Conservation (phyloP, 2,113 vertebrate genomes). For the Todiramphus chloris region DNA sequence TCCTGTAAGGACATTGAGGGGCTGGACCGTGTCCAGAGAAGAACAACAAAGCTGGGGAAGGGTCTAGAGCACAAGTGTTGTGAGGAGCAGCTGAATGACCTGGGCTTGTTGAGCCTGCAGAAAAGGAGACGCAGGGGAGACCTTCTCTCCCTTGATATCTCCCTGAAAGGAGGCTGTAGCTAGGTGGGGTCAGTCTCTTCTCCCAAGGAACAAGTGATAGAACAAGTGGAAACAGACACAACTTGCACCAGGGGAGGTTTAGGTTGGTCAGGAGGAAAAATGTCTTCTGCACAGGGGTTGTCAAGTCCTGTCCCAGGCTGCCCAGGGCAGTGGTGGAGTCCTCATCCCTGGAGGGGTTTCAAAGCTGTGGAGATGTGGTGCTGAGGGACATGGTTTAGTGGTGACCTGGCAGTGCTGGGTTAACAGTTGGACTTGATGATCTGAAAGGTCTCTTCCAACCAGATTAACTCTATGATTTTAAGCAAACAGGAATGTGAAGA, state of each 20-base stretch:
- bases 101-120: too few species aligned
- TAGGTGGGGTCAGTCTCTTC: too few species aligned
- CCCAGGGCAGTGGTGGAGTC: background rate
- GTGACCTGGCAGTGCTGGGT: background rate
- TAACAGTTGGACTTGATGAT: background rate
- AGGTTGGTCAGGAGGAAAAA: background rate
- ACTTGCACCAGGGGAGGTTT: background rate
- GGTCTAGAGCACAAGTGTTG: background rate
- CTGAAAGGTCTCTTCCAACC: background rate
- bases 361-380: background rate
- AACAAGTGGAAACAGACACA: too few species aligned
- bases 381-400: background rate
- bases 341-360: background rate
- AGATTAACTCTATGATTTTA: background rate
- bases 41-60: background rate
- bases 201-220: too few species aligned
- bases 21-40: background rate
- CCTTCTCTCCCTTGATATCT: too few species aligned
- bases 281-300: too few species aligned
- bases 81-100: background rate
- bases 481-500: background rate
- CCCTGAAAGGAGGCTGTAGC: too few species aligned
- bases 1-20: background rate
- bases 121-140: too few species aligned
- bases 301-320: background rate